A percentile compares a stretch with the other conserved stretches of the same genome.
These are phyloP conservation scores for Battus philenor DNA, from an alignment of 1,140 invertebrate genomes.

Conservation along the genomic window DNA sequence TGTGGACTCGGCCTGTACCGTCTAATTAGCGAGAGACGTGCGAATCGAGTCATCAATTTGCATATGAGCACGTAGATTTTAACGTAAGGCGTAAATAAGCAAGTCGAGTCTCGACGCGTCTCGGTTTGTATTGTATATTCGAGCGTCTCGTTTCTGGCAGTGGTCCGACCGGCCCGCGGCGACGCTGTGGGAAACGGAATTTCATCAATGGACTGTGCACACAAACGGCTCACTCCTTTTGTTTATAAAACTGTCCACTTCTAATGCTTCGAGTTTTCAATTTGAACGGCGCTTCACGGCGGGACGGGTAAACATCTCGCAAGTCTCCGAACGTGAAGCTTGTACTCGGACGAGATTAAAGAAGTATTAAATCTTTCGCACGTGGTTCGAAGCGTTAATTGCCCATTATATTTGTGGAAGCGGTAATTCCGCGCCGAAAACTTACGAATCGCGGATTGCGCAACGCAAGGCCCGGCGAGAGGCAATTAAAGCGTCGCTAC, in stretches of 20 bases:
- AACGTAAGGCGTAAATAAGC: too few relatives aligned
- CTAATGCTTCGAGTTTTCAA: conserved; percentile 49
- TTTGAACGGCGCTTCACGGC: conserved; percentile 38
- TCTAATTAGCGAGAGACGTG: conserved; percentile 37
- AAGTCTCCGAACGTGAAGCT: conserved; percentile 18
- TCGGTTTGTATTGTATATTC: conserved; percentile 20
- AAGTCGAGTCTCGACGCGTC: conserved; percentile 38
- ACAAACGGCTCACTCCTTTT: conserved; percentile 58
- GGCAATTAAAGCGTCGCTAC: conserved; percentile 37
- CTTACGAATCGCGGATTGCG: conserved; percentile 38
- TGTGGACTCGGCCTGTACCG: conserved; percentile 30
- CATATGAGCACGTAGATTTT: too few relatives aligned
- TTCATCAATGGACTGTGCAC: conserved; percentile 64
- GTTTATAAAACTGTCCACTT: conserved; percentile 75
- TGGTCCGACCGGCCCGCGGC: conserved; percentile 42
- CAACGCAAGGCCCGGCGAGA: conserved; percentile 34
- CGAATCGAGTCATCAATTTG: conserved; percentile 16
- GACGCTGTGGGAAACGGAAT: conserved; percentile 65
- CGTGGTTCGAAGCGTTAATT: conserved; percentile 32
- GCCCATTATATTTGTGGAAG: conserved; percentile 46
- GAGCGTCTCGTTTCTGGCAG: conserved; percentile 41
- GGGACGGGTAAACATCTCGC: conserved; percentile 50
- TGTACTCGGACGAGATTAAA: conserved; percentile 16
- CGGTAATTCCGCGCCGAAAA: conserved; percentile 40
- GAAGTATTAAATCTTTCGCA: conserved; percentile 23